phyloP scores from a whole-genome alignment of 2,888 invertebrate species.

The Brachycybe producta region DNA sequence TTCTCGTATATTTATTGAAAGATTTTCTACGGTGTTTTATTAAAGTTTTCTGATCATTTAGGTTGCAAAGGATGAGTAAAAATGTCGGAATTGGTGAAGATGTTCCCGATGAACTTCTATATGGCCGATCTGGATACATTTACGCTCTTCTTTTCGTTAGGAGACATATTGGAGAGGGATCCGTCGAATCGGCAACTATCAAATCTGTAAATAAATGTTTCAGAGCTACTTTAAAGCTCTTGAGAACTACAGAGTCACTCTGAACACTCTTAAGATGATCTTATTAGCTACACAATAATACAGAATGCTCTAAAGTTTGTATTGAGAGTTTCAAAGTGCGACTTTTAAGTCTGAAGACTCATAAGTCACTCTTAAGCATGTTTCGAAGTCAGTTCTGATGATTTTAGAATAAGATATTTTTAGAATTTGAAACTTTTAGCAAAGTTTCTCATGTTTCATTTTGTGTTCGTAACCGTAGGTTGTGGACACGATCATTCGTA shows the following conservation, averaged over 20 bases:
- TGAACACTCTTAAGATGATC: too few species aligned
- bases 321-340: too few species aligned
- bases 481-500: constrained; percentile 39
- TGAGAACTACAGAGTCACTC: too few species aligned
- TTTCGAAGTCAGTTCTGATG: too few species aligned
- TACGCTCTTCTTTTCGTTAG: constrained; percentile 63
- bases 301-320: too few species aligned
- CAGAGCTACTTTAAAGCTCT: too few species aligned
- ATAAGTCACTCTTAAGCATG: too few species aligned
- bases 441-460: neutral
- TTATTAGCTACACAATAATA: too few species aligned
- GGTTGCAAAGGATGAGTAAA: constrained; percentile 44
- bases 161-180: constrained; percentile 45
- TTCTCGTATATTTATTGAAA: neutral
- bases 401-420: too few species aligned
- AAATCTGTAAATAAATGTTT: constrained; percentile 49
- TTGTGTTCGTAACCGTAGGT: constrained; percentile 41
- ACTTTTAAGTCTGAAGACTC: too few species aligned
- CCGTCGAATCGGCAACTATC: constrained; percentile 46
- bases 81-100: constrained; percentile 42
- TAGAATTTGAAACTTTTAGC: too few species aligned
- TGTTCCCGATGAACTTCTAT: constrained; percentile 67
- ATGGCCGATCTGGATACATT: constrained; percentile 72
- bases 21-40: neutral
- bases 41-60: constrained; percentile 30